Evolutionary conservation across 1,140 invertebrate species (phyloP).

Genomic region (Euura saliciscinereae): DNA sequence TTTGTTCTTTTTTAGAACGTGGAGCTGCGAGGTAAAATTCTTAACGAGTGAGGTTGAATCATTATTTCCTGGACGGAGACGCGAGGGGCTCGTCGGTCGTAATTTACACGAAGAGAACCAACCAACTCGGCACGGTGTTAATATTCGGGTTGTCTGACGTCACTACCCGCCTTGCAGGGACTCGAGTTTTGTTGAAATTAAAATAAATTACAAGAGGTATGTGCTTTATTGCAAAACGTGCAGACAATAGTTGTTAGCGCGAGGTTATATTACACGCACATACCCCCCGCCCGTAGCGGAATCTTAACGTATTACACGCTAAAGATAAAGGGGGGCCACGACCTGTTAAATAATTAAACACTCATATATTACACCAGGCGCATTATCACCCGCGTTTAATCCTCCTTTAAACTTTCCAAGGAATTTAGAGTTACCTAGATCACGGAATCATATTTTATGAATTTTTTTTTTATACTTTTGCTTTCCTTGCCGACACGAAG

Average conservation of each 20-base stretch:
- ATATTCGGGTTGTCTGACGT: background rate
- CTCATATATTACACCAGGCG: background rate
- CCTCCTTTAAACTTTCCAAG: no score
- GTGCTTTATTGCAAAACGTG: constrained; percentile 4
- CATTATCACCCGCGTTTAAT: no score
- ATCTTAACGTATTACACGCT: background rate
- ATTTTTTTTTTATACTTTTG: no score
- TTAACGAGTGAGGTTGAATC: background rate
- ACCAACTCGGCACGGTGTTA: background rate
- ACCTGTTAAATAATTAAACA: background rate
- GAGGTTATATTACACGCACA: background rate
- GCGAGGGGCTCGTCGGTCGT: background rate
- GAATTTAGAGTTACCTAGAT: no score
- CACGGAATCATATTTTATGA: no score
- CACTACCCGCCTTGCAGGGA: background rate
- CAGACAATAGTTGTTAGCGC: background rate
- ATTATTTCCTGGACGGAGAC: background rate
- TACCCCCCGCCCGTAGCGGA: background rate
- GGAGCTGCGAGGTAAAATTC: background rate
- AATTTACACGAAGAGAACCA: constrained; percentile 3
- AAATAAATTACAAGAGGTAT: constrained; percentile 7
- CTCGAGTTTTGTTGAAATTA: background rate
- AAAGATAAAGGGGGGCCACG: background rate
- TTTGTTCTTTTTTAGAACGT: no score
- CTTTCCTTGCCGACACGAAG: no score